A percentile compares a stretch with the other conserved stretches of the same genome.
Evolutionary conservation across 2,888 invertebrate species (phyloP).

Genomic region (Eupithecia dodoneata): DNA sequence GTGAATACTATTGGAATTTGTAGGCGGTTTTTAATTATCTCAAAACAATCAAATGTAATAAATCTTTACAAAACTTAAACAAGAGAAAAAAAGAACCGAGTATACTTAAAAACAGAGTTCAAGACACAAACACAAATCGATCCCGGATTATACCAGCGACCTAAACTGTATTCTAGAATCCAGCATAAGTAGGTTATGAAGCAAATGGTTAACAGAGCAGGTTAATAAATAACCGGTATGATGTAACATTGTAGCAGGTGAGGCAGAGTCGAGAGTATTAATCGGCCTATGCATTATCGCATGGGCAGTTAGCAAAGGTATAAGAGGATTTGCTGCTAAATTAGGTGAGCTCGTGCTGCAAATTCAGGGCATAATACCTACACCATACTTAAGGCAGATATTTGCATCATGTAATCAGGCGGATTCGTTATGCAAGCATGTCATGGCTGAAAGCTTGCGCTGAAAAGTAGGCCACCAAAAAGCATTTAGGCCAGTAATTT

Average conservation of each 20-base stretch:
- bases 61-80: background rate
- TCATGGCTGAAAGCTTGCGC: conserved; percentile 1
- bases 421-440: conserved; percentile 3
- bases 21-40: too few relatives aligned
- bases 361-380: conserved; percentile 1
- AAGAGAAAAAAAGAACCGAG: background rate
- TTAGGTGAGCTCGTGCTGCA: background rate
- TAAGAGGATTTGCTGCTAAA: conserved; percentile 14
- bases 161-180: background rate
- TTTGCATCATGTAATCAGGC: background rate
- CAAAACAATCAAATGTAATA: too few relatives aligned
- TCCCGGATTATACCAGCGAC: background rate
- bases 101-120: background rate
- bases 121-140: background rate
- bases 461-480: background rate
- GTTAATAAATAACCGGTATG: conserved; percentile 12
- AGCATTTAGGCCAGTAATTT: background rate
- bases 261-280: conserved; percentile 9
- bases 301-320: conserved; percentile 7
- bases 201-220: background rate
- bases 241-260: conserved; percentile 11
- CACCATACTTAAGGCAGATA: background rate
- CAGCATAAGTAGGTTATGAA: background rate
- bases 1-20: too few relatives aligned
- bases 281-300: conserved; percentile 14